Evolutionary conservation across 2,113 vertebrate species (phyloP).

Genomic region (Chaetura pelagica): DNA sequence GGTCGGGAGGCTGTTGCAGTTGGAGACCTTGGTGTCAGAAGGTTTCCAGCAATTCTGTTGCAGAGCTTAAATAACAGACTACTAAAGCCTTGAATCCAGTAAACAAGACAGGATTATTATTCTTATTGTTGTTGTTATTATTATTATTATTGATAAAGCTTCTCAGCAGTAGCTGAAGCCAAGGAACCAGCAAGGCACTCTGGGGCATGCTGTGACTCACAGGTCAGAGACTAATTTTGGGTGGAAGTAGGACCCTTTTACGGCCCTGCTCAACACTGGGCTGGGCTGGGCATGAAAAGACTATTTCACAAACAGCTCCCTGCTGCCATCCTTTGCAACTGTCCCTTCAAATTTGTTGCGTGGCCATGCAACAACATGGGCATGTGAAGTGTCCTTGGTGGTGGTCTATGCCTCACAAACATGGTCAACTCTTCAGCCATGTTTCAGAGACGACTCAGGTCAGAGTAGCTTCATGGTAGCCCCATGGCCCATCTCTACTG

Average conservation of each 20-base stretch:
- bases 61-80: not conserved
- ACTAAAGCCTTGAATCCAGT: slow-evolving; percentile 1
- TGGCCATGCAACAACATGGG: accelerated
- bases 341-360: not conserved
- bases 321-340: not conserved
- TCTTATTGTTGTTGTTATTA: not conserved
- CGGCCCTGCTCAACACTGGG: accelerated
- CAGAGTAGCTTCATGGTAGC: not conserved
- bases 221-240: not conserved
- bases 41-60: not conserved
- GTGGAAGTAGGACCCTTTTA: not conserved
- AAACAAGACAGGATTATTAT: slow-evolving; percentile 13
- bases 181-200: not conserved
- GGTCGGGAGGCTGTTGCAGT: not conserved
- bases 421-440: not conserved
- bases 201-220: not conserved
- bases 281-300: not conserved
- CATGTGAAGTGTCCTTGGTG: not conserved
- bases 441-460: not conserved
- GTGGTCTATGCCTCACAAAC: not conserved
- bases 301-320: not conserved
- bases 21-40: not conserved
- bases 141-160: not conserved
- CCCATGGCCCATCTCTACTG: not conserved
- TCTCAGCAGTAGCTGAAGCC: not conserved